These are phyloP conservation scores for Myotis findleyi DNA, from an alignment of 2,797 vertebrate species.

Conservation along the genomic window DNA sequence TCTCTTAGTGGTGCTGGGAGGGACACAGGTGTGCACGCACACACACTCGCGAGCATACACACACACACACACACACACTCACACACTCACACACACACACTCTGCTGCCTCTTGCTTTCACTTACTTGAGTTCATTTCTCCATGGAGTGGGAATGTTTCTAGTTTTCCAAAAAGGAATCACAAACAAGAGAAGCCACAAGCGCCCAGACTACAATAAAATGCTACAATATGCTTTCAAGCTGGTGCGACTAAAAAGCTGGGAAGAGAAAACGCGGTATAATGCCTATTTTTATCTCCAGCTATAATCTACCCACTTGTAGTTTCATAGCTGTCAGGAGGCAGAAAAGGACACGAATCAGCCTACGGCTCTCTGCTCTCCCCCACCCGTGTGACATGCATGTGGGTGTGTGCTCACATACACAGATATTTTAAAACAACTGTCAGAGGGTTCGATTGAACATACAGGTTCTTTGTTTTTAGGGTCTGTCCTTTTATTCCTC, in stretches of 20 bases:
- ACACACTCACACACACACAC: not conserved
- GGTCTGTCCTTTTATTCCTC: not conserved
- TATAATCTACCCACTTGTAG: slow-evolving; percentile 64
- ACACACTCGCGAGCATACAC: not conserved
- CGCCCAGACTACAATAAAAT: slow-evolving; percentile 73
- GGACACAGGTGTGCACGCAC: not conserved
- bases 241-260: slow-evolving; percentile 59
- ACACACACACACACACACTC: not conserved
- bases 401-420: not conserved
- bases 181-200: slow-evolving; percentile 57
- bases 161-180: slow-evolving; percentile 63
- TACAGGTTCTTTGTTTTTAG: not conserved
- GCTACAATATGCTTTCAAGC: slow-evolving; percentile 62
- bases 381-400: slow-evolving; percentile 25
- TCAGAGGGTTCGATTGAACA: slow-evolving; percentile 7
- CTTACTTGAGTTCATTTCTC: slow-evolving; percentile 12
- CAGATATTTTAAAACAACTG: slow-evolving; percentile 35
- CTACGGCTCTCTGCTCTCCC: not conserved
- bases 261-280: slow-evolving; percentile 56
- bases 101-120: not conserved
- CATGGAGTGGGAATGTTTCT: slow-evolving; percentile 55
- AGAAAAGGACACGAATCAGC: slow-evolving; percentile 69
- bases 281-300: slow-evolving; percentile 81
- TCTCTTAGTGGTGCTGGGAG: slow-evolving; percentile 32
- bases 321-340: slow-evolving; percentile 68